A percentile compares a stretch with the other conserved stretches of the same genome.
Evolutionary conservation across 1,140 invertebrate species (phyloP).

Genomic region (Xylocopa sonorina): DNA sequence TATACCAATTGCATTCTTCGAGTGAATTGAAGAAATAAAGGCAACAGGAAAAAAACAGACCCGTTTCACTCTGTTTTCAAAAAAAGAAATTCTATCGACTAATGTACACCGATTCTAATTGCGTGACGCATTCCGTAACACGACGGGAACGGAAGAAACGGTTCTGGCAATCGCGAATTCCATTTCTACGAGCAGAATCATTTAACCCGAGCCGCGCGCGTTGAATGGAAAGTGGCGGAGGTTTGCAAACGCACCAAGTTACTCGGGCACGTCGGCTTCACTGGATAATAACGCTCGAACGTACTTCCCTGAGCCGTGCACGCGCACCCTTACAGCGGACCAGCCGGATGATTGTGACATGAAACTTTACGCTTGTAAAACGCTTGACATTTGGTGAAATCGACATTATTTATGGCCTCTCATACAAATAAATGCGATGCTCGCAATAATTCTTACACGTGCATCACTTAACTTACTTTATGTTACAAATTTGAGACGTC

Average conservation of each 20-base stretch:
- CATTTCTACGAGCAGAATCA: slow-evolving; percentile 26
- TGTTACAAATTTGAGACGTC: too few species aligned
- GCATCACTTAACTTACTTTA: too few species aligned
- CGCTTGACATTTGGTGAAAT: neutral
- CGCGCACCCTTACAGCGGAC: neutral
- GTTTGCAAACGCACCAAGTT: slow-evolving; percentile 16
- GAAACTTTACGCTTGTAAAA: slow-evolving; percentile 25
- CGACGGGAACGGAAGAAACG: too few species aligned
- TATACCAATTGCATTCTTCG: too few species aligned
- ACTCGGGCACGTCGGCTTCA: slow-evolving; percentile 20
- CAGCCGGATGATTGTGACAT: slow-evolving; percentile 18
- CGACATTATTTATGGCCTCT: too few species aligned
- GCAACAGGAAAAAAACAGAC: too few species aligned
- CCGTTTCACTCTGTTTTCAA: too few species aligned
- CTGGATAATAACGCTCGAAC: slow-evolving; percentile 36
- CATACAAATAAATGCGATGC: too few species aligned
- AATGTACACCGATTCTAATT: too few species aligned
- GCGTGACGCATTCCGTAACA: neutral
- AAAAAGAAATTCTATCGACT: too few species aligned
- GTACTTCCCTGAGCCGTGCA: neutral
- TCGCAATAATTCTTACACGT: too few species aligned
- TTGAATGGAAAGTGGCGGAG: slow-evolving; percentile 28
- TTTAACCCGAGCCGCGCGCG: slow-evolving; percentile 31
- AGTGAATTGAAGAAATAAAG: too few species aligned
- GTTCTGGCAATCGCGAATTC: slow-evolving; percentile 4